Conservation (phyloP, 2,888 invertebrate genomes). For the Steinernema scapterisci region DNA sequence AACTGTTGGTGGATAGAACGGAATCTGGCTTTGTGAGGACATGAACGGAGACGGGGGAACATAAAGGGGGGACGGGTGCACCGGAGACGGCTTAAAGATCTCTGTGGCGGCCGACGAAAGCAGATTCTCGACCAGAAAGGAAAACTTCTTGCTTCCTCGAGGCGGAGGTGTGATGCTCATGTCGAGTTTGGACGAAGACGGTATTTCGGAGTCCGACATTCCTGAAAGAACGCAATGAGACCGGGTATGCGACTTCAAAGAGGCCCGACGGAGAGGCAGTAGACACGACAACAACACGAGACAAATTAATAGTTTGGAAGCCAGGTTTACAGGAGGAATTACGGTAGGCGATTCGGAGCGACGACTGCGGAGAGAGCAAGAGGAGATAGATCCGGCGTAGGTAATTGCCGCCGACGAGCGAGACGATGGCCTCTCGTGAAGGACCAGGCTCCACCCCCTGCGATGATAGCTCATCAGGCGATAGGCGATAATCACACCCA, state of each 20-base stretch:
- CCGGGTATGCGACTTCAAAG: background rate
- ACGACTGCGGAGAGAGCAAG: conserved; percentile 18
- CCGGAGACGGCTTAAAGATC: conserved; percentile 6
- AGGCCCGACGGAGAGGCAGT: too few relatives aligned
- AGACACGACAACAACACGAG: background rate
- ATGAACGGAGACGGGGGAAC: conserved; percentile 10
- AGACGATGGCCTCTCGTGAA: conserved; percentile 27
- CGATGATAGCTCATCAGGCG: conserved; percentile 30
- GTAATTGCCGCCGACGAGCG: conserved; percentile 29
- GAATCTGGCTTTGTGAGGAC: background rate
- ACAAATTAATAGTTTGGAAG: background rate
- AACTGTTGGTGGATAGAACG: conserved; percentile 6
- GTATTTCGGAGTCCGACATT: conserved; percentile 15
- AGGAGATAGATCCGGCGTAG: conserved; percentile 24
- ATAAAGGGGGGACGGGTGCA: conserved; percentile 7
- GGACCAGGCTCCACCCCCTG: background rate
- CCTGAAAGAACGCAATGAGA: background rate
- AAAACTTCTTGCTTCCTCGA: background rate
- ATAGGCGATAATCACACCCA: conserved; percentile 31
- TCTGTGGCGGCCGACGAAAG: conserved; percentile 23
- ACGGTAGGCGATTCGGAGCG: background rate
- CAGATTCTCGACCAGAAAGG: conserved; percentile 17
- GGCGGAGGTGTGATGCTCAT: conserved; percentile 17
- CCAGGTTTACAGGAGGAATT: background rate
- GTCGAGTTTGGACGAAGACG: background rate